phyloP scores from a whole-genome alignment of 2,113 vertebrate genomes.

The Pseudorhombus dupliciocellatus region DNA sequence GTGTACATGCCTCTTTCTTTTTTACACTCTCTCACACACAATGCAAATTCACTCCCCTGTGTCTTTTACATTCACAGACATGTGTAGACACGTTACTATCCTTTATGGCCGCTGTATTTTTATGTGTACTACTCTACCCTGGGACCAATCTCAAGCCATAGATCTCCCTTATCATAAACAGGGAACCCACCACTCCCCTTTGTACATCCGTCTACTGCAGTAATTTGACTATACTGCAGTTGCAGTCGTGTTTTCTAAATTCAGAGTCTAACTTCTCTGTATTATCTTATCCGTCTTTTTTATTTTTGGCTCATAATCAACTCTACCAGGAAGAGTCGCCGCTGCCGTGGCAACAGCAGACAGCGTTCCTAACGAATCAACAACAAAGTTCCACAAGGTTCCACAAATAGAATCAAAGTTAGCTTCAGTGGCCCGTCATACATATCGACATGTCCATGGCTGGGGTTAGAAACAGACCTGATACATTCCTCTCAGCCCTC shows the following conservation, averaged over 20 bases:
- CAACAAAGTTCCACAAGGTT: conserved; percentile 1
- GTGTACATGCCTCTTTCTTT: conserved; percentile 54
- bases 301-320: conserved; percentile 7
- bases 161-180: conserved; percentile 68
- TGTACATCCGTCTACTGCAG: conserved; percentile 18
- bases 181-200: conserved; percentile 26
- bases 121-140: conserved; percentile 59
- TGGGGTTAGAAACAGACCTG: background rate
- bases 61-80: conserved; percentile 29
- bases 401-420: conserved; percentile 15
- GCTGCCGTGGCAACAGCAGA: conserved; percentile 27
- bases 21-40: conserved; percentile 6
- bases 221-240: background rate
- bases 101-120: conserved; percentile 63
- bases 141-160: conserved; percentile 62
- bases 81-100: conserved; percentile 36
- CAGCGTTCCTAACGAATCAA: background rate
- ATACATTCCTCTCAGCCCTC: too few relatives aligned
- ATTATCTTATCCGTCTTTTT: background rate
- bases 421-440: background rate
- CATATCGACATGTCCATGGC: background rate
- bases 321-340: conserved; percentile 8
- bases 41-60: conserved; percentile 15
- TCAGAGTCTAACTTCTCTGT: background rate
- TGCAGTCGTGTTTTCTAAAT: background rate